Conservation (phyloP, 2,113 vertebrate genomes). For the Ammodytes marinus region DNA sequence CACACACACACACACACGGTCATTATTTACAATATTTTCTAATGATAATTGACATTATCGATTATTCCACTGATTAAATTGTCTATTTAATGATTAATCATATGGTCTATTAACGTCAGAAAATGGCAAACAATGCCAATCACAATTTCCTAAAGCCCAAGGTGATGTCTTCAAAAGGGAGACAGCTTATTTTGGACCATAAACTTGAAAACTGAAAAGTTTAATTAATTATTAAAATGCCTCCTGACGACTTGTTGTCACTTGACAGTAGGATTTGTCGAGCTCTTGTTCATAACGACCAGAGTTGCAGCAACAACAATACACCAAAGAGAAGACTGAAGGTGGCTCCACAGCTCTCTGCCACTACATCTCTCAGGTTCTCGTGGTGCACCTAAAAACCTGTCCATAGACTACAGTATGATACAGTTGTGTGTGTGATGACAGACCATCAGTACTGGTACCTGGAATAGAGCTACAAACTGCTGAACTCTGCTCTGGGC, state of each 20-base stretch:
- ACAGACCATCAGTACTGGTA: slow-evolving; percentile 9
- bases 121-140: background rate
- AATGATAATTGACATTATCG: background rate
- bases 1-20: no score
- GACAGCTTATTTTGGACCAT: background rate
- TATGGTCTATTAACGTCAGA: background rate
- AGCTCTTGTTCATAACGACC: background rate
- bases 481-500: slow-evolving; percentile 95
- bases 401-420: background rate
- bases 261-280: background rate
- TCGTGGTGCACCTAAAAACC: background rate
- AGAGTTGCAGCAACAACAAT: background rate
- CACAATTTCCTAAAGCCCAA: no score
- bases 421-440: background rate
- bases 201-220: no score
- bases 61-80: background rate
- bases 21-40: background rate
- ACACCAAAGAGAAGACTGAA: background rate
- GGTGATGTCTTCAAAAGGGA: background rate
- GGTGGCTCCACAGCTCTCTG: background rate
- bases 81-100: background rate
- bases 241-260: background rate
- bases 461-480: slow-evolving; percentile 92
- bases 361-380: background rate
- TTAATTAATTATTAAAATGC: background rate